phyloP scores from a whole-genome alignment of 2,113 vertebrate genomes.

The Mobula hypostoma region DNA sequence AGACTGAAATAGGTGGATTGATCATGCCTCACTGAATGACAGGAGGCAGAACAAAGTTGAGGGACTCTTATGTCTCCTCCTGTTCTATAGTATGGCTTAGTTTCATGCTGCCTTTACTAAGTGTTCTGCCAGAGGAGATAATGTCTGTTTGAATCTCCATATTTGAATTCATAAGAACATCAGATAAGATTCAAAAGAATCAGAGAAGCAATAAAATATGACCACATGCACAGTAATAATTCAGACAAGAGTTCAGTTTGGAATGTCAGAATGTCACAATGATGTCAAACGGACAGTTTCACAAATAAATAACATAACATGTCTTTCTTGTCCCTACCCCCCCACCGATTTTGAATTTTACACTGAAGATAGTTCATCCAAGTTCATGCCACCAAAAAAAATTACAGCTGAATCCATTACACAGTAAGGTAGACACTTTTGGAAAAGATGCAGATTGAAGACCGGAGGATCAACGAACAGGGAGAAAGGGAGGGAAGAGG shows the following conservation, averaged over 20 bases:
- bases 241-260: constrained; percentile 30
- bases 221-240: constrained; percentile 35
- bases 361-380: constrained; percentile 4
- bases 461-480: neutral
- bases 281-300: constrained; percentile 34
- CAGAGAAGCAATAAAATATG: neutral
- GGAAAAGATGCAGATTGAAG: neutral
- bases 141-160: neutral
- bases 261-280: constrained; percentile 38
- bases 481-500: constrained; percentile 25
- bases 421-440: constrained; percentile 7
- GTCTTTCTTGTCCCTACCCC: constrained; percentile 28
- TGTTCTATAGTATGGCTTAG: neutral
- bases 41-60: neutral
- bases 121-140: constrained; percentile 9
- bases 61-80: neutral
- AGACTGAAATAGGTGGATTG: neutral
- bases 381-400: constrained; percentile 11
- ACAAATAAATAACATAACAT: constrained; percentile 37
- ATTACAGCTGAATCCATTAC: constrained; percentile 18
- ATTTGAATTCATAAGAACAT: neutral
- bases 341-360: constrained; percentile 10
- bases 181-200: constrained; percentile 13
- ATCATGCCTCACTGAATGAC: neutral
- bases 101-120: neutral